Base-by-base conservation (phyloP, 64 coral and sea anemone genomes). In the Astreopora myriophthalma region DNA sequence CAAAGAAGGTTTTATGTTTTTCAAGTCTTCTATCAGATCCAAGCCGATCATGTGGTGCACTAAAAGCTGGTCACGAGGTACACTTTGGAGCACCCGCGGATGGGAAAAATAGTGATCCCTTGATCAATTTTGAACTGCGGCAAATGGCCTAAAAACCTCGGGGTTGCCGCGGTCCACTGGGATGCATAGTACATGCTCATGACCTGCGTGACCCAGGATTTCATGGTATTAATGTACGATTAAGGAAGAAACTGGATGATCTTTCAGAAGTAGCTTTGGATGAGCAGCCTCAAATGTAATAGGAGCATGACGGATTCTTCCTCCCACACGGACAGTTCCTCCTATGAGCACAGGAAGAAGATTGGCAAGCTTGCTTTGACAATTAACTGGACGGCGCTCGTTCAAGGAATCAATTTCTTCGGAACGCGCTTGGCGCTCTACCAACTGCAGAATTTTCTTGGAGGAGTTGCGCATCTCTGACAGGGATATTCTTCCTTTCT, bases 111-210 rank as follows among this genome's bases (percentile, higher is more conserved):
- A n/a, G n/a, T n/a, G n/a, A n/a, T n/a, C n/a, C n/a, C n/a, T n/a
- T n/a, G n/a, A n/a, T n/a, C n/a, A n/a, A n/a, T n/a, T n/a, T n/a
- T n/a, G n/a, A n/a, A n/a, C n/a, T n/a, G n/a, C n/a, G n/a, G n/a
- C n/a, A n/a, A n/a, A n/a, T n/a, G n/a, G n/a, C n/a, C n/a, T n/a
- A n/a, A n/a, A n/a, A n/a, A n/a, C n/a, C n/a, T n/a, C n/a, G n/a
- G n/a, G n/a, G n/a, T n/a, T n/a, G n/a, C n/a, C n/a, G n/a, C n/a
- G n/a, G n/a, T n/a, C n/a, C n/a, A n/a, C n/a, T n/a, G n/a, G n/a
- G 90, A 64, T 71, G 72, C 49, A 92, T 7, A 10, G 34, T 42
- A 91, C 40, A n/a, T 80, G 89, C 20, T 91, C 63, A 28, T 36
- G 89, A n/a, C 89, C 89, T 3, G 76, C 65, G 65, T 91, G 77